Evolutionary conservation across 2,113 vertebrate species (phyloP), one percentile per base, ranked within the genome.

Genomic region (Strigops habroptila): DNA sequence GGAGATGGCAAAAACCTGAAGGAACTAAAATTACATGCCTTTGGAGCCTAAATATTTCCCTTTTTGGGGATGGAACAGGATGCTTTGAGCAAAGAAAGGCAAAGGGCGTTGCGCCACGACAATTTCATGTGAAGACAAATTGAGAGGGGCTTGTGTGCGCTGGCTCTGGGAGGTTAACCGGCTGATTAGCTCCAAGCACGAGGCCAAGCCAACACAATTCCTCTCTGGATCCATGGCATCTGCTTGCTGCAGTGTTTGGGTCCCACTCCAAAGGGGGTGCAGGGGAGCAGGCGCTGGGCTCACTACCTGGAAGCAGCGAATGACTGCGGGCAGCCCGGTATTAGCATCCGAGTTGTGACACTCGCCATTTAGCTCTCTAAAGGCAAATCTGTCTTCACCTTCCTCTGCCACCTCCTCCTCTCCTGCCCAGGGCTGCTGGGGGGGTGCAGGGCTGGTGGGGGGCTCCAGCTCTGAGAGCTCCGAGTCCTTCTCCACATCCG

Each of bases 241-340:
- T 97, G 96, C 96, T 93, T 97, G 96, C 97, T 97, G 96, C 96
- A 97, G 95, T 95, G 96, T 96, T 97, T 73, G 88, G 75, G 19
- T 73, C 86, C 93, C 88, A 43, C 35, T 84, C 89, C 93, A 52
- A 46, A 91, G 84, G 64, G 67, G 89, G 43, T 9, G 2, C 2
- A 35, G 52, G 91, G 83, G 62, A 39, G 93, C 91, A 82, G 68
- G 78, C 10, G n/a, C 89, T 48, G 82, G 69, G 64, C 81, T 96
- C 88, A 91, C 98, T 98, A 98, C 98, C 98, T 98, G 98, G 96
- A 98, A 98, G 96, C 98, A 98, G 97, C 97, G 97, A 97, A 98
- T 98, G 98, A 98, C 69, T 63, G 65, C 96, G 4, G 97, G 97
- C 91, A 97, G 96, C 90, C 94, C 85, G 8, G 85, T 59, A 95